These are phyloP conservation scores for Antrozous pallidus DNA, from an alignment of 2,797 vertebrate genomes.

Conservation along the genomic window DNA sequence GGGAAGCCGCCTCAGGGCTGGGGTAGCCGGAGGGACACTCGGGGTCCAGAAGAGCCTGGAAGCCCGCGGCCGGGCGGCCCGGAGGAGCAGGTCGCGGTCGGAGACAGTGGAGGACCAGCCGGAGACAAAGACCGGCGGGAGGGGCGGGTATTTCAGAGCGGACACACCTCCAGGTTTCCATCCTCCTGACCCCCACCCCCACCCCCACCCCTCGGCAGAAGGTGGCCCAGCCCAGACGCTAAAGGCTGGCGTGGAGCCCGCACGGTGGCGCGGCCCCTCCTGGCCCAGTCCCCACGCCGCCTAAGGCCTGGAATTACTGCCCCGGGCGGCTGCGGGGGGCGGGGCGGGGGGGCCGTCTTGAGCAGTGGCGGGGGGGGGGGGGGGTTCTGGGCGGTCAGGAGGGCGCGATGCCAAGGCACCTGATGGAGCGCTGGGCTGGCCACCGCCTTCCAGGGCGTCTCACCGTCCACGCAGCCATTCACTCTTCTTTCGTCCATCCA, in stretches of 20 bases:
- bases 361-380: too few relatives aligned
- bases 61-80: not conserved
- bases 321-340: not conserved
- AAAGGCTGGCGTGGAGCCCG: not conserved
- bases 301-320: not conserved
- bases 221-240: not conserved
- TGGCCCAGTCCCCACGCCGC: not conserved
- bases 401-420: not conserved
- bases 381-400: not conserved
- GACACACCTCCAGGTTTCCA: not conserved
- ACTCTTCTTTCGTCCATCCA: conserved; percentile 44
- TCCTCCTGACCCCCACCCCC: not conserved
- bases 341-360: too few relatives aligned
- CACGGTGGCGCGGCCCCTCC: not conserved
- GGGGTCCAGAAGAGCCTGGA: not conserved
- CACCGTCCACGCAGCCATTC: conserved; percentile 38
- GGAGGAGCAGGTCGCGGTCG: not conserved
- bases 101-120: conserved; percentile 39
- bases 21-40: not conserved
- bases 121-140: conserved; percentile 41
- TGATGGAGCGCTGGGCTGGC: conserved; percentile 22
- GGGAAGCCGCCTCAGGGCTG: not conserved
- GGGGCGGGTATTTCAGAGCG: not conserved
- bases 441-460: conserved; percentile 8
- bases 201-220: not conserved